Evolutionary conservation across 2,888 invertebrate species (phyloP).

Genomic region (Octodonta nipae): DNA sequence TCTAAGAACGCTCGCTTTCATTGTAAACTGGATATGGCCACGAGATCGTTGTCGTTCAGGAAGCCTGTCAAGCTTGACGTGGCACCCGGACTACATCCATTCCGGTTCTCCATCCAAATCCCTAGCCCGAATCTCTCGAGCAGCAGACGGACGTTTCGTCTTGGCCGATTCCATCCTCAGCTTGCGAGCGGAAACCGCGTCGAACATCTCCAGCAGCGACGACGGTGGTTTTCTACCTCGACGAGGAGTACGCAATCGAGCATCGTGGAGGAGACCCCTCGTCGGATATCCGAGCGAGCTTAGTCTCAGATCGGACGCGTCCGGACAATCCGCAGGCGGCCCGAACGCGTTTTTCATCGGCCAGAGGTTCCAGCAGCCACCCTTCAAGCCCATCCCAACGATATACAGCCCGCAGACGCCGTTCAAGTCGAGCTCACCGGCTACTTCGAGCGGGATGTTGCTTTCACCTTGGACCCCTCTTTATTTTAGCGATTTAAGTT

Average conservation of each 20-base stretch:
- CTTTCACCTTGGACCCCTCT: constrained; percentile 57
- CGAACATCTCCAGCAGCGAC: constrained; percentile 55
- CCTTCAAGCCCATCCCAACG: constrained; percentile 28
- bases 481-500: constrained; percentile 77
- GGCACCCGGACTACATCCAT: constrained; percentile 34
- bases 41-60: constrained; percentile 52
- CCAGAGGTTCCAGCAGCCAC: constrained; percentile 17
- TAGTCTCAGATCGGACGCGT: constrained; percentile 45
- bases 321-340: constrained; percentile 42
- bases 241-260: constrained; percentile 37
- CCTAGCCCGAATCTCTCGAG: constrained; percentile 55
- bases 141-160: constrained; percentile 63
- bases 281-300: constrained; percentile 53
- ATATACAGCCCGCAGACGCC: constrained; percentile 38
- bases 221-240: constrained; percentile 73
- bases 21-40: constrained; percentile 65
- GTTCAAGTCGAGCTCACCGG: constrained; percentile 54
- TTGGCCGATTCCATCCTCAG: constrained; percentile 42
- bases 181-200: constrained; percentile 40
- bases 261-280: constrained; percentile 51
- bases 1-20: constrained; percentile 60
- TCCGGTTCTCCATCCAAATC: constrained; percentile 31
- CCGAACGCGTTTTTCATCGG: constrained; percentile 22
- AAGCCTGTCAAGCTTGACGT: constrained; percentile 30
- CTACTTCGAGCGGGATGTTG: constrained; percentile 44